Conservation (phyloP, 2,113 vertebrate species). For the Tachycineta bicolor region DNA sequence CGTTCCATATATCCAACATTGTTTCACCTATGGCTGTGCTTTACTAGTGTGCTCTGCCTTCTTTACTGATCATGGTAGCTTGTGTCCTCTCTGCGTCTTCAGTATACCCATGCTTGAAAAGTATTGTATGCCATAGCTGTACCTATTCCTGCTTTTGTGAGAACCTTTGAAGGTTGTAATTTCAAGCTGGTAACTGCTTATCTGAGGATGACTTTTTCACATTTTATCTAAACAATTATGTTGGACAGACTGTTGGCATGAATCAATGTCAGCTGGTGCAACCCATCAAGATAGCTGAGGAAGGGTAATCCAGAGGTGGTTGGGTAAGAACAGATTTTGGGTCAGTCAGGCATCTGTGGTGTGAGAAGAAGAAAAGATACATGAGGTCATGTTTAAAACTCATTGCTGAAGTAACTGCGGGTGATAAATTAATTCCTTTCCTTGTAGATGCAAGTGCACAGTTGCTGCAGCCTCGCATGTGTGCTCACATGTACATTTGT, state of each 20-base stretch:
- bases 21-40: neutral
- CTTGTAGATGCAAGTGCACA: neutral
- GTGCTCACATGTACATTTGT: neutral
- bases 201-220: neutral
- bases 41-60: neutral
- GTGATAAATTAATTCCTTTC: neutral
- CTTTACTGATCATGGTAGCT: neutral
- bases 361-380: neutral
- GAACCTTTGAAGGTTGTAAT: neutral
- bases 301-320: neutral
- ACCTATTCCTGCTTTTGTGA: neutral
- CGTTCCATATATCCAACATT: fast-evolving
- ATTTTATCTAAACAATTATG: neutral
- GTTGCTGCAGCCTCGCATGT: neutral
- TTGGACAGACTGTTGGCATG: neutral
- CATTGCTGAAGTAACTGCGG: neutral
- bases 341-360: neutral
- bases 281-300: neutral
- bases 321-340: neutral
- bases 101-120: neutral
- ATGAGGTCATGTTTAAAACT: neutral
- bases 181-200: neutral
- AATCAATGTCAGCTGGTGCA: neutral
- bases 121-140: neutral
- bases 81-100: neutral